Evolutionary conservation across 1,140 invertebrate genomes (phyloP), one percentile per base, ranked within the genome.

Genomic region (Bathynomus jamesi): DNA sequence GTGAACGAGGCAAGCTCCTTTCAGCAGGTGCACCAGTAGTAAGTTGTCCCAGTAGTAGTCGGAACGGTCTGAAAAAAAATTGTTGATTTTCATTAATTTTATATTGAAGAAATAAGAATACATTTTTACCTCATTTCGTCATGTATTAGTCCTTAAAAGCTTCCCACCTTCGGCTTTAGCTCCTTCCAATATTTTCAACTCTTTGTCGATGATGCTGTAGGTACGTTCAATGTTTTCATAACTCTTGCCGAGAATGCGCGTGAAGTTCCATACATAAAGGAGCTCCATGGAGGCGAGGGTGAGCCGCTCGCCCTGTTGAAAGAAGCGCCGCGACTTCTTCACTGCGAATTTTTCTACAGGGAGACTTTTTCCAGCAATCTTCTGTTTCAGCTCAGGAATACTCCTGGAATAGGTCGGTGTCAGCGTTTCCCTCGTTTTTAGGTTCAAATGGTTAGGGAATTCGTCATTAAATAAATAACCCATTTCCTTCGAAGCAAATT

Each of bases 291-390:
- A 89, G 11, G 95, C 94, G 65, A 97, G 83, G 4, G 91, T 82
- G 40, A 98, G 83, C 53, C 83, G 83, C 28, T 89, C 86, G 61
- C 89, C 87, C 82, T 95, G 91, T 32, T 86, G 84, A 74, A 88
- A 86, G 82, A 90, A 96, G 65, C 92, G 85, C 69, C 89, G 87
- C 24, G 91, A 87, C 80, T 95, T 94, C 79, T 89, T 91, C 10
- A 94, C 87, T 32, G 91, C 89, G 84, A 97, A 98, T 80, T 98
- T 99, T 82, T 99, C 96, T 86, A 97, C 91, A 17, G 96, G 95
- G 75, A 98, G 83, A 7, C 95, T 97, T 84, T 98, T 97, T 0
- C 96, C 96, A 31, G 95, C 94, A 69, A 98, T 95, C 69, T 91
- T 85, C 80, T 96, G 91, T 79, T 94, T 95, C 81, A 89, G 89